These are phyloP conservation scores for Pararge aegeria DNA, from an alignment of 1,140 invertebrate genomes.

Conservation along the genomic window DNA sequence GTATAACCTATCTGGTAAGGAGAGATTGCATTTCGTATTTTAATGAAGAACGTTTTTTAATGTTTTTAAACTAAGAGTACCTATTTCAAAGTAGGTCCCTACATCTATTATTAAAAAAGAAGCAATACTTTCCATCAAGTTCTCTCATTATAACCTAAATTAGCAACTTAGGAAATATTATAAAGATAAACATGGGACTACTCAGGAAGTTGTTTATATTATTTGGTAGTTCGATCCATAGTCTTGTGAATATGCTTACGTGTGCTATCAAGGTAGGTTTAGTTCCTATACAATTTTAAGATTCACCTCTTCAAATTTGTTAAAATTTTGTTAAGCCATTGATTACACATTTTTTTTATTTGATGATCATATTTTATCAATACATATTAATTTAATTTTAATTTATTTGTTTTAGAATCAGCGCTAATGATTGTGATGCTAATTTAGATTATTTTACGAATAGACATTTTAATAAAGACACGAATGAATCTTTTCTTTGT, in stretches of 20 bases:
- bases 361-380: conserved; percentile 17
- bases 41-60: too few relatives aligned
- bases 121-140: too few relatives aligned
- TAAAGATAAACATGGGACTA: too few relatives aligned
- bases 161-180: too few relatives aligned
- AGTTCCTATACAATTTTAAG: neutral
- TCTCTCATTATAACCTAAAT: too few relatives aligned
- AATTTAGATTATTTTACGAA: conserved; percentile 69
- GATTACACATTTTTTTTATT: neutral
- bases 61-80: too few relatives aligned
- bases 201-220: too few relatives aligned
- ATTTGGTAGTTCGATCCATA: too few relatives aligned
- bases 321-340: neutral
- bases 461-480: conserved; percentile 68
- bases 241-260: neutral
- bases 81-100: too few relatives aligned
- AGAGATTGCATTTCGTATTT: too few relatives aligned
- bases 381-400: conserved; percentile 42
- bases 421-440: conserved; percentile 66
- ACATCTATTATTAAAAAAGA: too few relatives aligned
- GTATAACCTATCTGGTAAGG: too few relatives aligned
- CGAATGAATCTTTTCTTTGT: conserved; percentile 47
- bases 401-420: conserved; percentile 46
- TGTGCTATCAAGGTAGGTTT: neutral
- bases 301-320: neutral